Evolutionary conservation across 1,140 invertebrate species (phyloP), one percentile per base, ranked within the genome.

Genomic region (Eubasilissa regina): DNA sequence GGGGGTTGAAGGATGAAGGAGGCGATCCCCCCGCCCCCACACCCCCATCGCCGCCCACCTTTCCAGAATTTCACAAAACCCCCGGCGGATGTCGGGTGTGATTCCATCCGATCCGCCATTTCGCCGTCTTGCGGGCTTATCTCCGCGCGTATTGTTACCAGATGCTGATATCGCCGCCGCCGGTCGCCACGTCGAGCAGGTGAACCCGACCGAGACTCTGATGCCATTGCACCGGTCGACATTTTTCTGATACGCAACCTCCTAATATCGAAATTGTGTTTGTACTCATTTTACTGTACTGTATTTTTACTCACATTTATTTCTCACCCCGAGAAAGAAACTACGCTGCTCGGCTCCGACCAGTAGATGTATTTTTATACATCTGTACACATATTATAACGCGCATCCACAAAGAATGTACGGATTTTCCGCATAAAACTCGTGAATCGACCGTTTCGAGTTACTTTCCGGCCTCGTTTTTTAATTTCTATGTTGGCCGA

Each of bases 1-100:
- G 85, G 85, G 85, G 87, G 85, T 85, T 84, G 86, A 85, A 85
- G 84, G 84, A 84, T 84, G 86, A 84, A 84, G 84, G 86, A 56
- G 51, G 48, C n/a, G 77, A 17, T 15, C 47, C 58, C 87, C 87
- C 86, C 87, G 86, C 88, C 87, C 87, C 86, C 86, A 86, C 87
- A 84, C 87, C 84, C 85, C 87, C 87, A 84, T 87, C 87, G 85
- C 84, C 87, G 86, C 84, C 87, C 87, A 85, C 87, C 86, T 85
- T 84, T 87, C 76, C 35, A 72, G 76, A 78, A 78, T 70, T 76
- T 78, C 76, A 58, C 76, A 70, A 62, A 78, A 70, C 76, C 75
- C 60, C 75, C 75, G 58, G 48, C 62, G 76, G 64, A 78, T 19
- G 64, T 47, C 51, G 76, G 76, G 66, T 78, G 51, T 72, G 66